Conservation (phyloP, 2,888 invertebrate genomes). For the Protophormia terraenovae region DNA sequence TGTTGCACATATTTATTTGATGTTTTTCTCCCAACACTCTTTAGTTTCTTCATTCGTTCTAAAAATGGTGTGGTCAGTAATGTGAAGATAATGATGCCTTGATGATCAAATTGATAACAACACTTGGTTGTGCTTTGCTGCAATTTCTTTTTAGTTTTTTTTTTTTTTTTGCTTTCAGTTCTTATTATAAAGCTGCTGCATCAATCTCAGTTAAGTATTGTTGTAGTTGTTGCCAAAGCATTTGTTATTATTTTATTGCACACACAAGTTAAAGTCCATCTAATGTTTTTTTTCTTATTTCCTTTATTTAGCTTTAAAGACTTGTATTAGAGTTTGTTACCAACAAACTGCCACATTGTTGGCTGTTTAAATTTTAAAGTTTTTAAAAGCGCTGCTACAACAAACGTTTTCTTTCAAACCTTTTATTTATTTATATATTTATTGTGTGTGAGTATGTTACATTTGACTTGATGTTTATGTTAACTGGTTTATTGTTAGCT, state of each 20-base stretch:
- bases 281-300: constrained; percentile 9
- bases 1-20: constrained; percentile 43
- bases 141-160: not conserved
- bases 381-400: constrained; percentile 9
- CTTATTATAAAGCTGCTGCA: constrained; percentile 24
- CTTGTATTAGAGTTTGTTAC: constrained; percentile 26
- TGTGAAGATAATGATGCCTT: constrained; percentile 72
- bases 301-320: not conserved
- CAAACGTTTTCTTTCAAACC: constrained; percentile 3
- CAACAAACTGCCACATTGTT: constrained; percentile 43
- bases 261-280: not conserved
- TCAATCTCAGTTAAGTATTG: not conserved
- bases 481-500: constrained; percentile 66
- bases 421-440: too few relatives aligned
- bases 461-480: constrained; percentile 65
- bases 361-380: constrained; percentile 1
- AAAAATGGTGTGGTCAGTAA: constrained; percentile 72
- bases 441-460: not conserved
- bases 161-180: not conserved
- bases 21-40: not conserved
- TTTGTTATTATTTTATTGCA: constrained; percentile 31
- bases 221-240: not conserved
- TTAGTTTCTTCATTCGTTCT: constrained; percentile 5
- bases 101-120: constrained; percentile 73
- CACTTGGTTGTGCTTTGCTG: constrained; percentile 65